phyloP scores from a whole-genome alignment of 2,113 vertebrate genomes.

The Brachyhypopomus gauderio region DNA sequence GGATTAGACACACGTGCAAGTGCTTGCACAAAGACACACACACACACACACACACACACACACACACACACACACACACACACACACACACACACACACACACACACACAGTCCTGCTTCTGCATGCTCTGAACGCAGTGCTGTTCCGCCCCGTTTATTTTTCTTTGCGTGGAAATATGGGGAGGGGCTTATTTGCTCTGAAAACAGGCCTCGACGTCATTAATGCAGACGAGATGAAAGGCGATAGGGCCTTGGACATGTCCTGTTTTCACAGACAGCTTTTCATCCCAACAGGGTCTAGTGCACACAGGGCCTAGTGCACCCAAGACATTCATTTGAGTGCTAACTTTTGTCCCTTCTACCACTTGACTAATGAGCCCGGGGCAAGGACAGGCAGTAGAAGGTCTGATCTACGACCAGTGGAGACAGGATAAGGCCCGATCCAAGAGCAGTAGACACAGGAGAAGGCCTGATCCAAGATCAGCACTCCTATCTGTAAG shows the following conservation, averaged over 20 bases:
- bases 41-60: background rate
- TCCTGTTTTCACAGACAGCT: conserved; percentile 65
- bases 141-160: conserved; percentile 54
- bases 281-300: conserved; percentile 41
- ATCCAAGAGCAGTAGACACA: background rate
- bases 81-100: conserved; percentile 52
- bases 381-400: background rate
- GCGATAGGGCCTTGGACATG: conserved; percentile 59
- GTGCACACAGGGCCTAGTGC: no score
- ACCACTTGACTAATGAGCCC: background rate
- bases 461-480: background rate
- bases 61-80: conserved; percentile 40
- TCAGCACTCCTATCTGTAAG: background rate
- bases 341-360: no score
- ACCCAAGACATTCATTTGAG: no score
- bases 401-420: no score
- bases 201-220: conserved; percentile 67
- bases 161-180: conserved; percentile 57
- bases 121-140: conserved; percentile 53
- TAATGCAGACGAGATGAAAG: conserved; percentile 67
- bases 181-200: conserved; percentile 56
- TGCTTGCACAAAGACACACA: conserved; percentile 40
- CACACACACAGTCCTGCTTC: conserved; percentile 47
- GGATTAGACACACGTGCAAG: conserved; percentile 35
- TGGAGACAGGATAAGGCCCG: background rate